Conservation (phyloP, 1,140 invertebrate species). For the Muscidifurax raptorellus region DNA sequence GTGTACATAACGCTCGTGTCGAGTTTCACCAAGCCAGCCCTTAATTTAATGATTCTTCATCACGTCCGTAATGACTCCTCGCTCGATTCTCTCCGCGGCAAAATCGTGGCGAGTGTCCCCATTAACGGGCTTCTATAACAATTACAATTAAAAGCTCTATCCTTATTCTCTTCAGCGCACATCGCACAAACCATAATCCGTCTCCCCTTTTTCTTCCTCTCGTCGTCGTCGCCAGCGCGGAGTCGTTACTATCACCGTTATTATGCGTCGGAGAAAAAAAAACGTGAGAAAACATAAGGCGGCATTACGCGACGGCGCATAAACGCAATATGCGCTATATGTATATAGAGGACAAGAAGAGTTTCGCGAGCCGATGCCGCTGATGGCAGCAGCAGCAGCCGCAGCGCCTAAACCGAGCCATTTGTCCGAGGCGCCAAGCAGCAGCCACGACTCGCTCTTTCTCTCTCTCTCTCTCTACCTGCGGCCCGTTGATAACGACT, state of each 20-base stretch:
- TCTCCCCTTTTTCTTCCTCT: not conserved
- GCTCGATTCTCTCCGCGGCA: not conserved
- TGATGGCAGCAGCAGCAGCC: not conserved
- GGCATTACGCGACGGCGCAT: slow-evolving; percentile 23
- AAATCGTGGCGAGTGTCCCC: slow-evolving; percentile 1
- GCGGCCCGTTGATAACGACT: slow-evolving; percentile 73
- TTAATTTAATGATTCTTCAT: slow-evolving; percentile 25
- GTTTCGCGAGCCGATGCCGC: not conserved
- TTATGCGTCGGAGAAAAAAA: slow-evolving; percentile 1
- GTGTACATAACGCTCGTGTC: not conserved
- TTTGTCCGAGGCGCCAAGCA: slow-evolving; percentile 38
- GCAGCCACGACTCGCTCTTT: not conserved
- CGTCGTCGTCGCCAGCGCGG: not conserved
- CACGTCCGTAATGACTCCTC: not conserved
- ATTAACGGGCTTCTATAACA: slow-evolving; percentile 12
- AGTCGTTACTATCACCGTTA: slow-evolving; percentile 13
- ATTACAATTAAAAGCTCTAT: slow-evolving; percentile 37
- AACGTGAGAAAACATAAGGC: slow-evolving; percentile 10
- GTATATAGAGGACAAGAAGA: not conserved
- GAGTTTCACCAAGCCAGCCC: not conserved
- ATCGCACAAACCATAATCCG: not conserved
- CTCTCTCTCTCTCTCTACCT: slow-evolving; percentile 56
- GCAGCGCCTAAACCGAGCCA: slow-evolving; percentile 40
- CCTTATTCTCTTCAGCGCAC: not conserved
- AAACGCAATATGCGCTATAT: slow-evolving; percentile 2